Base-by-base conservation (phyloP, 2,113 vertebrate genomes). In the Ptilonorhynchus violaceus region DNA sequence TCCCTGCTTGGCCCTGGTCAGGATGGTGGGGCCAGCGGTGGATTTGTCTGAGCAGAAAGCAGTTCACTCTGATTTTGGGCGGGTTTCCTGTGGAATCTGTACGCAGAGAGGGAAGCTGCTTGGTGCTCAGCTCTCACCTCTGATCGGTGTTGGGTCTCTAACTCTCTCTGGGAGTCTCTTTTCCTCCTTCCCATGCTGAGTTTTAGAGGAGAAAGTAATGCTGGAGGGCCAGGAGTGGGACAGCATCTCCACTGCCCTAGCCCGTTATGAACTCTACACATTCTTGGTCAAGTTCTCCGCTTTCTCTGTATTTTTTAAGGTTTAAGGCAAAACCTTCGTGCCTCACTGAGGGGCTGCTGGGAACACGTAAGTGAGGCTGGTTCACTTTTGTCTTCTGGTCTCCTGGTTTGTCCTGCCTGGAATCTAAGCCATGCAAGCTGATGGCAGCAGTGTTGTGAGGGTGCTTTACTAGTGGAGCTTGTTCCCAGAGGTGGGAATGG, bases 261-360 rank as follows among this genome's bases (percentile, higher is more conserved):
- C 5, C 47, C 17, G 2, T 1, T 35, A 67, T 1, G 2, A 47
- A 3, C 47, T 42, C 37, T 35, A 7, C 19, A 4, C 1, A 3
- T 14, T 25, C 13, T 33, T 23, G 63, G 30, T 16, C 1, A 2
- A 69, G 11, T n/a, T 52, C 39, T 75, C 41, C 69, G 25, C 15
- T 68, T 56, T 66, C 46, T 53, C 37, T 27, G 14, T 19, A 10
- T 28, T 66, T 60, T 35, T 30, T 1, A 4, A 13, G 37, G 37
- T 39, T 39, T 39, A 39, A 37, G 31, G n/a, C 14, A 83, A 73
- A 69, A 24, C 24, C 33, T 37, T 69, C 28, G 10, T n/a, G 25
- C 20, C 37, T 73, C 21, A 3, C 64, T 31, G 59, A 58, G 58
- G 64, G 30, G 50, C 39, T 66, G 46, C 64, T 46, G 37, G 46